Evolutionary conservation across 2,888 invertebrate species (phyloP), one percentile per base, ranked within the genome.

Genomic region (Eilema caniola): DNA sequence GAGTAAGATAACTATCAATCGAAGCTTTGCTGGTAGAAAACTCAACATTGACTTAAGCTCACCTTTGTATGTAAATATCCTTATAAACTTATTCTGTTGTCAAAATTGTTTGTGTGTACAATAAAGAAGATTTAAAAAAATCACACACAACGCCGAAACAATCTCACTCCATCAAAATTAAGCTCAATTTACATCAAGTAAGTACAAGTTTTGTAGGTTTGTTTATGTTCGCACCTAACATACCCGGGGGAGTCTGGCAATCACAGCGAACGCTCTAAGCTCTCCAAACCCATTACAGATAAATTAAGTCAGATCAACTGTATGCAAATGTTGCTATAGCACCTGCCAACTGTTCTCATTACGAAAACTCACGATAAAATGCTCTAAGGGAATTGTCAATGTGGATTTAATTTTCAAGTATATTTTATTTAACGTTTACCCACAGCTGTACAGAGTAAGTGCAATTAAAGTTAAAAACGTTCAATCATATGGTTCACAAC

Each of bases 251-350:
- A 90, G 93, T 93, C 92, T 93, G 88, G 92, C 91, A 93, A 93
- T 93, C 93, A 91, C 89, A 85, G 88, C 85, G 85, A 86, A 85
- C 88, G 85, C 75, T 82, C 88, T 87, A 86, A 87, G 89, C 90
- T 91, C 91, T 92, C 86, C 85, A 88, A 93, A 90, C 84, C 90
- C 93, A 93, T 94, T 94, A 93, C 86, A 89, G 90, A 88, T 92
- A 92, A 93, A 94, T 94, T 92, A 93, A 93, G 90, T 86, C 81
- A 86, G 86, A 89, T 92, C 92, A 88, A 78, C 87, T 83, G 87
- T 89, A 91, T 90, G 90, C 88, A 90, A 80, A 85, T 71, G 69
- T 76, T 76, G 73, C 66, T 75, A 72, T 76, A 72, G 63, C 77
- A 79, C 79, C 80, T 82, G 83, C 72, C 67, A 77, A 79, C 72